Evolutionary conservation across 2,888 invertebrate species (phyloP).

Genomic region (Limnephilus rhombicus): DNA sequence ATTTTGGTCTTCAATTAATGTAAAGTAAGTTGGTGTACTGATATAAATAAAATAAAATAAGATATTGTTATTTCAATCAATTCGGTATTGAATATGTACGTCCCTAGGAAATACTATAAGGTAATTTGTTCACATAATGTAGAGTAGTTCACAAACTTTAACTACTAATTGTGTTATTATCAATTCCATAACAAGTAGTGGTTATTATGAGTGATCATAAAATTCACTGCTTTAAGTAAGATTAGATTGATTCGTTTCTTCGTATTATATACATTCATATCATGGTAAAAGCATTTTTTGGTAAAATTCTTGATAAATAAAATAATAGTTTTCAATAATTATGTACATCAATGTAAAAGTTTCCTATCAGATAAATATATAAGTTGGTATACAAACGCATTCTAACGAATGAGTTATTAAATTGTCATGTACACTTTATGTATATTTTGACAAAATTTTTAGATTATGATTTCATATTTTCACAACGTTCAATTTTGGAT

Average conservation of each 20-base stretch:
- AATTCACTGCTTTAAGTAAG: slow-evolving; percentile 28
- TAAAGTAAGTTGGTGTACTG: neutral
- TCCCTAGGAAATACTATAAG: neutral
- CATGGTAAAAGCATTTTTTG: slow-evolving; percentile 34
- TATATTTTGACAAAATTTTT: slow-evolving; percentile 15
- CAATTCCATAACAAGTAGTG: slow-evolving; percentile 44
- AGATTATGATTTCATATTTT: slow-evolving; percentile 35
- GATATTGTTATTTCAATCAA: neutral
- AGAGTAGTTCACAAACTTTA: slow-evolving; percentile 35
- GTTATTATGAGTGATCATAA: slow-evolving; percentile 28
- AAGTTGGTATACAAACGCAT: slow-evolving; percentile 35
- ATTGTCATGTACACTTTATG: slow-evolving; percentile 9
- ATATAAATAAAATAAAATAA: neutral
- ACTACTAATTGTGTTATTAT: slow-evolving; percentile 47
- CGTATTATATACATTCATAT: slow-evolving; percentile 32
- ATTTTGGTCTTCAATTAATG: neutral
- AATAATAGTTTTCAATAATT: neutral
- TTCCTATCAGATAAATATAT: neutral
- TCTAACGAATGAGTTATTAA: neutral
- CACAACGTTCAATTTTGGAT: slow-evolving; percentile 53
- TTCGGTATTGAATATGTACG: neutral
- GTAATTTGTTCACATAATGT: neutral
- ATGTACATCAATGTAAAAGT: neutral
- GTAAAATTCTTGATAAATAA: slow-evolving; percentile 25
- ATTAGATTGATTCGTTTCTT: slow-evolving; percentile 40